Evolutionary conservation across 2,113 vertebrate genomes (phyloP).

Genomic region (Cisticola juncidis): DNA sequence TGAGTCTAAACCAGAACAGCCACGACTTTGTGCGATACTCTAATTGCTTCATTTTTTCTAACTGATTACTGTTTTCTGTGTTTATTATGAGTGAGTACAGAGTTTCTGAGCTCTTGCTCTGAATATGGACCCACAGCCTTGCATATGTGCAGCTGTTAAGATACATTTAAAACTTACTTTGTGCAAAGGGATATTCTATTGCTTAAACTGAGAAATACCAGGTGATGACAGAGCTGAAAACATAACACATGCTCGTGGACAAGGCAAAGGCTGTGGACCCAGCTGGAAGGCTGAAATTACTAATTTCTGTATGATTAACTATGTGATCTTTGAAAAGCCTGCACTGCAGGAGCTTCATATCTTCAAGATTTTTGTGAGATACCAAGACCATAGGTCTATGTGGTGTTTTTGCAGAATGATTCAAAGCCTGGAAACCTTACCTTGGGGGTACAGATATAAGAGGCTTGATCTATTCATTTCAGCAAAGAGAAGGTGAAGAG

Average conservation of each 20-base stretch:
- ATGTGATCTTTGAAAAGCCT: background rate
- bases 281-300: background rate
- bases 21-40: background rate
- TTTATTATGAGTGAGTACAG: background rate
- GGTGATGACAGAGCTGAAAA: background rate
- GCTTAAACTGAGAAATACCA: background rate
- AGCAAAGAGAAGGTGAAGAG: slow-evolving; percentile 1
- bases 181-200: background rate
- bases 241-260: background rate
- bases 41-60: background rate
- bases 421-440: slow-evolving; percentile 6
- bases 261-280: background rate
- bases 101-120: background rate
- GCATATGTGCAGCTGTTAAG: background rate
- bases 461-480: background rate
- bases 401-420: background rate
- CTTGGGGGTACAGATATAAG: background rate
- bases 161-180: background rate
- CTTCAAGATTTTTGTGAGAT: background rate
- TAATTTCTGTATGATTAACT: background rate
- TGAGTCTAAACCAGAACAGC: background rate
- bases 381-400: background rate
- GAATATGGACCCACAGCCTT: background rate
- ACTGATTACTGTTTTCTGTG: background rate
- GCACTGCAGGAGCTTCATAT: background rate